phyloP scores from a whole-genome alignment of 2,888 invertebrate genomes.

The Ischnura elegans region DNA sequence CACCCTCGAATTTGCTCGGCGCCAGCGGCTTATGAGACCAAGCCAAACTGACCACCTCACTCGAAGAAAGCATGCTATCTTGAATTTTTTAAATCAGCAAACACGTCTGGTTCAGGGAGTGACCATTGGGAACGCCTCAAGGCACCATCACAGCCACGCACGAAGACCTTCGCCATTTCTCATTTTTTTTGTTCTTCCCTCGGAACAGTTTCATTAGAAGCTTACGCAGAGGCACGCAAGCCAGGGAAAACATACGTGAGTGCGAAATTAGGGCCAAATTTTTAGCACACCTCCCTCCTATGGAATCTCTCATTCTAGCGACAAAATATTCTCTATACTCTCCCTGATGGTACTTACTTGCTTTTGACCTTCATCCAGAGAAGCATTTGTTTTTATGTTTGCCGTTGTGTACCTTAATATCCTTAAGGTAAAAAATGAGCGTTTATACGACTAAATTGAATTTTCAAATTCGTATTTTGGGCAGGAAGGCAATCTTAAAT shows the following conservation, averaged over 20 bases:
- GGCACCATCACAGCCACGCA: background rate
- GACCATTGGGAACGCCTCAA: background rate
- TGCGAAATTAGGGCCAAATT: constrained; percentile 38
- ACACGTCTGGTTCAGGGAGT: background rate
- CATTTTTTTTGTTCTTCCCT: background rate
- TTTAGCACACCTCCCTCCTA: background rate
- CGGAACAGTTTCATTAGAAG: background rate
- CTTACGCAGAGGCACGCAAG: constrained; percentile 26
- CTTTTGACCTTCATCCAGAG: no score
- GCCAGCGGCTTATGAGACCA: background rate
- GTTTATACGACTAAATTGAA: no score
- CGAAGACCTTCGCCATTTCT: background rate
- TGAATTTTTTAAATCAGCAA: constrained; percentile 18
- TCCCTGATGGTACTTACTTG: background rate
- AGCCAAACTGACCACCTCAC: background rate
- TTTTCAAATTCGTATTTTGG: background rate
- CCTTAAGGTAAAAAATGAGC: no score
- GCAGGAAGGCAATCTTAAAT: background rate
- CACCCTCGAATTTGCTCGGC: background rate
- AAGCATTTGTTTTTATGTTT: no score
- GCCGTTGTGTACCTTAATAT: no score
- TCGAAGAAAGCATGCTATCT: background rate
- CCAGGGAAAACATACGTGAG: background rate
- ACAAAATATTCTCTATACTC: background rate
- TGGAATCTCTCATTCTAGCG: background rate